Base-by-base conservation (phyloP, 1,140 invertebrate species). In the Rhagoletis zephyria region DNA sequence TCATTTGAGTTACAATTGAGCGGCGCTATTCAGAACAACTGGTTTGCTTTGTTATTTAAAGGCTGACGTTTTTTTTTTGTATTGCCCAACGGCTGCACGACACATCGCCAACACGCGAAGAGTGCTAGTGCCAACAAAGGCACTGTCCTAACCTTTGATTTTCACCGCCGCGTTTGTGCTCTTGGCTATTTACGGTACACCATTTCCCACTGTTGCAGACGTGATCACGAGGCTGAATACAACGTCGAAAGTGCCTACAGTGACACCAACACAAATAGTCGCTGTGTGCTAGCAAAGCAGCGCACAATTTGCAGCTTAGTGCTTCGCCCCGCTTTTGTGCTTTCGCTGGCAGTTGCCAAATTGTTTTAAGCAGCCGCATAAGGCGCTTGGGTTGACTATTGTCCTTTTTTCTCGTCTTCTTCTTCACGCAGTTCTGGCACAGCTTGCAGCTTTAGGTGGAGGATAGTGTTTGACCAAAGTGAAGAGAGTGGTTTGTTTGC, bases 331-430 rank as follows among this genome's bases (percentile, higher is more conserved):
- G 5, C 2, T 45, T 6, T 5, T 12, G 40, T 48, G 12, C 12
- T 48, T 45, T 5, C 10, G 67, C 42, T 74, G 40, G 67, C 67
- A 74, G 5, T 42, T 74, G 67, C 67, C 40, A 74, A 74, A 74
- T 74, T 74, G 42, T 40, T 74, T 42, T 74, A 74, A 74, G 67
- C 67, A 16, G 42, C 67, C 67, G 4, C 67, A 48, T 74, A 74
- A 74, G 67, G 42, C 65, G 30, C 65, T 70, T 45, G 40, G 40
- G 65, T 70, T 12, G 67, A 74, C 42, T 74, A 45, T 48, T 74
- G 30, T 30, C 30, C 30, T 30, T 30, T 30, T 30, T 30, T 30
- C 30, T 42, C 45, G 67, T 74, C 42, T 42, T 74, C 16, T 67
- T 30, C 30, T 74, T 45, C 67, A 42, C n/a, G 5, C 67, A 74